Base-by-base conservation (phyloP, 1,140 invertebrate species). In the Helicoverpa armigera region DNA sequence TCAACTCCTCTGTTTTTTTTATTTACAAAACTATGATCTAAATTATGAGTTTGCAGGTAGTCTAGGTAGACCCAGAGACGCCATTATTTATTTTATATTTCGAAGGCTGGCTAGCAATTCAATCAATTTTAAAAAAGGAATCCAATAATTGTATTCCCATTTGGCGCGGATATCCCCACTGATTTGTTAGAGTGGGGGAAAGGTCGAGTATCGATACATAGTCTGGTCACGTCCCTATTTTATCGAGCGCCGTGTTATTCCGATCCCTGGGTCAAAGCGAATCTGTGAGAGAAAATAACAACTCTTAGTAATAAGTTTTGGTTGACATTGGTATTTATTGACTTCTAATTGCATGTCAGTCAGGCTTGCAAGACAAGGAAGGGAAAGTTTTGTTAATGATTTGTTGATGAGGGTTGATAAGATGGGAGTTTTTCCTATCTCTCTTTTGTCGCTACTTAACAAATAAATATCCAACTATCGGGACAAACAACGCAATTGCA, bases 191-290 rank as follows among this genome's bases (percentile, higher is more conserved):
- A 12, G 9, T 50, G n/a, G 35, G 12, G 35, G 9, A 23, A 35
- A 67, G 43, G 63, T 67, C 63, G 63, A 67, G n/a, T 23, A 2
- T n/a, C 63, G 7, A 67, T 67, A 18, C 43, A 50, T 2, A 48
- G 43, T 67, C 63, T 0, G 35, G 61, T 65, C 61, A 65, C 61
- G 61, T 65, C 14, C 5, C 2, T 65, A 48, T 65, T 43, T 65
- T 67, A 67, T 67, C 63, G 43, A 67, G 43, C 63, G 43, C 63
- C 9, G 18, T 50, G 12, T 67, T 18, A 48, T 48, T 18, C 63
- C 43, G 35, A 67, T 50, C 63, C 43, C 63, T 31, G n/a, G 13
- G 63, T 4, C n/a, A 16, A 67, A 67, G 43, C 35, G 11, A 67
- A 67, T 67, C n/a, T 67, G 12, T 48, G 5, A 12, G 13, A 23